Evolutionary conservation across 1,140 invertebrate species (phyloP).

Genomic region (Ceratina australensis): DNA sequence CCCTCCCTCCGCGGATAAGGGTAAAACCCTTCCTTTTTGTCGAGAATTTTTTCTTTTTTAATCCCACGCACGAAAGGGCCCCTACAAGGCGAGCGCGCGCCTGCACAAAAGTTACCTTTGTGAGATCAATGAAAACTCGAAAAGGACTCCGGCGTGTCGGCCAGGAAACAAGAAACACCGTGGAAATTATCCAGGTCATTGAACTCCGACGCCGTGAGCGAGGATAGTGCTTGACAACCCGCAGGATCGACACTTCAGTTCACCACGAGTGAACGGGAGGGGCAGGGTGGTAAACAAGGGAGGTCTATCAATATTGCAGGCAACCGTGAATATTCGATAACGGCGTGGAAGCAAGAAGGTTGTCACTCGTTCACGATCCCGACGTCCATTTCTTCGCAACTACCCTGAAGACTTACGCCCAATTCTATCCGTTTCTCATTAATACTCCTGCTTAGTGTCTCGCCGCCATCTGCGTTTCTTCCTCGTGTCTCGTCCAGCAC

Average conservation of each 20-base stretch:
- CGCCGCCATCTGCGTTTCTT: background rate
- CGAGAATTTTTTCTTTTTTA: slow-evolving; percentile 21
- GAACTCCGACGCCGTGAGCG: slow-evolving; percentile 10
- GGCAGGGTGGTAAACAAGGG: slow-evolving; percentile 30
- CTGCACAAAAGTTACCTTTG: slow-evolving; percentile 7
- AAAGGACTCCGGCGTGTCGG: slow-evolving; percentile 19
- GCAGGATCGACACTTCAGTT: slow-evolving; percentile 31
- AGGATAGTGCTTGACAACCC: slow-evolving; percentile 3
- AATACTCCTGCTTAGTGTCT: slow-evolving; percentile 3
- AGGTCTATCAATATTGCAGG: slow-evolving; percentile 46
- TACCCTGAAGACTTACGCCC: no score
- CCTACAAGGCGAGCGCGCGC: slow-evolving; percentile 9
- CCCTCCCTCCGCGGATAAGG: background rate
- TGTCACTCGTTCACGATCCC: background rate
- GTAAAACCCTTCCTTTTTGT: slow-evolving; percentile 2
- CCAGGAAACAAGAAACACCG: slow-evolving; percentile 37
- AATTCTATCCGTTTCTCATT: slow-evolving; percentile 19
- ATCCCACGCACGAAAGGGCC: slow-evolving; percentile 9
- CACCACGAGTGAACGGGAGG: slow-evolving; percentile 19
- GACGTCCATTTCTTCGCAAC: slow-evolving; percentile 14
- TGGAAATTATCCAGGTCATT: slow-evolving; percentile 46
- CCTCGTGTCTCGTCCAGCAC: background rate
- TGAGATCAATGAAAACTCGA: slow-evolving; percentile 33
- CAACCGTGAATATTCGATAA: slow-evolving; percentile 51
- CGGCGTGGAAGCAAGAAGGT: background rate